Percentiles rank a stretch among this genome's conserved stretches.
These are phyloP conservation scores for Odontamblyopus lacepedii DNA, from an alignment of 2,797 vertebrate species.

Conservation along the genomic window DNA sequence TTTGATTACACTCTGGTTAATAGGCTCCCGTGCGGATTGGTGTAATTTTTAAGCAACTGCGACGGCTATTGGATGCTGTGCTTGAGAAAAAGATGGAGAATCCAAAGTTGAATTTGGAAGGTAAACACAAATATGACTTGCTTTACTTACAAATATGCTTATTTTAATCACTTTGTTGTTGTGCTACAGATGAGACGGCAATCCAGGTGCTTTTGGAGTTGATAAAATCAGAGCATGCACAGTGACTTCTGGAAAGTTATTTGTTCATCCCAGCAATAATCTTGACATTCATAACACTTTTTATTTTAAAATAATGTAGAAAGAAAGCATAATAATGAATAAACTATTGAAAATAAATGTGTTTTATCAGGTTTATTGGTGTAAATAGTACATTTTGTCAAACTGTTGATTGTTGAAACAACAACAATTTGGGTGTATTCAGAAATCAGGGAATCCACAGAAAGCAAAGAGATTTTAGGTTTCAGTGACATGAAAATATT, in stretches of 20 bases:
- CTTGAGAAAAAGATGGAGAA: conserved; percentile 93
- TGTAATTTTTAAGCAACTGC: conserved; percentile 96
- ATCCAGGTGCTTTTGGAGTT: conserved; percentile 91
- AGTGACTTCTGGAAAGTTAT: conserved; percentile 32
- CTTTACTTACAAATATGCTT: background rate
- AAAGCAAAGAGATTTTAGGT: no score
- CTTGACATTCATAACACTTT: conserved; percentile 21
- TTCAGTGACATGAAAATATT: no score
- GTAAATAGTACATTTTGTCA: background rate
- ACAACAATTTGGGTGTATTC: no score
- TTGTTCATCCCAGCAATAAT: background rate
- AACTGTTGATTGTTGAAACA: background rate
- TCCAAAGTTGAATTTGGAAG: conserved; percentile 92
- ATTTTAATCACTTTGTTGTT: background rate
- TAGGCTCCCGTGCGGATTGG: conserved; percentile 96
- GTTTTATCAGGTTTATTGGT: background rate
- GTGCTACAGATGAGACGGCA: conserved; percentile 84
- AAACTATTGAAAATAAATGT: background rate
- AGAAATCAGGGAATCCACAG: no score
- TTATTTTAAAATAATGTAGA: conserved; percentile 40
- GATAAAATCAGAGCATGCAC: conserved; percentile 84
- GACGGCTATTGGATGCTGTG: conserved; percentile 91
- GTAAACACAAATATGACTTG: conserved; percentile 67
- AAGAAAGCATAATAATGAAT: background rate
- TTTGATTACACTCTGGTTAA: background rate